Evolutionary conservation across 2,113 vertebrate species (phyloP).

Genomic region (Xenus cinereus): DNA sequence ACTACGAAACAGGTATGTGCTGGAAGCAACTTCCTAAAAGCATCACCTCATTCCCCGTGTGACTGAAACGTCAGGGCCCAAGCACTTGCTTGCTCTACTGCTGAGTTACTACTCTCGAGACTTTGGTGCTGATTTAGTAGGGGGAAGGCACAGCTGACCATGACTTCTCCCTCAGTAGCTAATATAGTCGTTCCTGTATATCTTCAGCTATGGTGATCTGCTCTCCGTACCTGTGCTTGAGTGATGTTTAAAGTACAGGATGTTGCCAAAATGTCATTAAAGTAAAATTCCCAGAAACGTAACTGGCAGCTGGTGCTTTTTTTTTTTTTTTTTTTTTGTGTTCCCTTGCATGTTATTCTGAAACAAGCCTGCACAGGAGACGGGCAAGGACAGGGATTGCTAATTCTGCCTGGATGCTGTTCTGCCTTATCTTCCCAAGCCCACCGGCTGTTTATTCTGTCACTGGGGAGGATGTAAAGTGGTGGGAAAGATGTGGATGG

Average conservation of each 20-base stretch:
- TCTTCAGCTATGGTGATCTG: slow-evolving; percentile 29
- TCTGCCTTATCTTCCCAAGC: not conserved
- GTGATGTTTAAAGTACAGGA: slow-evolving; percentile 47
- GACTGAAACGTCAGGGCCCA: not conserved
- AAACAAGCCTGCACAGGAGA: not conserved
- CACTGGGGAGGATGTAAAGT: not conserved
- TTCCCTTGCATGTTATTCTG: not conserved
- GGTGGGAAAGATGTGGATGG: not conserved
- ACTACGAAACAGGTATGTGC: not conserved
- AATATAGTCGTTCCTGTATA: not conserved
- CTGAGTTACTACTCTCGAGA: not conserved
- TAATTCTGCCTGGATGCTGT: not conserved
- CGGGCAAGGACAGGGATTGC: not conserved
- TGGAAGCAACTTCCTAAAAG: not conserved
- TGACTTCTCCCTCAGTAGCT: not conserved
- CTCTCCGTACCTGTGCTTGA: slow-evolving; percentile 51
- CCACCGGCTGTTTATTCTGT: not conserved
- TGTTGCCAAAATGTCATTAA: slow-evolving; percentile 61
- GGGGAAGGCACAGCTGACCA: not conserved
- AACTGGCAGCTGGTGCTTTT: not conserved
- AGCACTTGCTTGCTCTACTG: slow-evolving; percentile 9
- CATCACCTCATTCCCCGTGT: not conserved
- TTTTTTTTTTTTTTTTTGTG: not conserved
- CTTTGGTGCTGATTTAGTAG: not conserved
- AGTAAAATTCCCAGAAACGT: slow-evolving; percentile 20